phyloP scores from a whole-genome alignment of 2,888 invertebrate species.

The Latrodectus hesperus region DNA sequence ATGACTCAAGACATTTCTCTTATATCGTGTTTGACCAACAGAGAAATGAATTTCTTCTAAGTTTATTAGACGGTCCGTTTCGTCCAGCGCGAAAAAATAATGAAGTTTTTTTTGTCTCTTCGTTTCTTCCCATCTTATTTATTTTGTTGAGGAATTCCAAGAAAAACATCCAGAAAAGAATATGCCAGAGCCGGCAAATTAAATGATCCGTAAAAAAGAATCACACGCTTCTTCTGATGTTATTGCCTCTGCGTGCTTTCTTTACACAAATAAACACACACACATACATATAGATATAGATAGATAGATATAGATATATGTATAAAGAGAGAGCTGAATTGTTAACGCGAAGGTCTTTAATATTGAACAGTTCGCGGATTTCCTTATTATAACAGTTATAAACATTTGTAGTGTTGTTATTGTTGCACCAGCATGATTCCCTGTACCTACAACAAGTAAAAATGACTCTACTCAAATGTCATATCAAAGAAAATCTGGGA shows the following conservation, averaged over 20 bases:
- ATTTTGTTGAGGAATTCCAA: background rate
- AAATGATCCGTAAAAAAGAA: conserved; percentile 54
- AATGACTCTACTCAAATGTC: too few relatives aligned
- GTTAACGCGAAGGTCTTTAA: too few relatives aligned
- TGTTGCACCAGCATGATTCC: too few relatives aligned
- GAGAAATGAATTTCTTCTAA: background rate
- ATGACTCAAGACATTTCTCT: conserved; percentile 67
- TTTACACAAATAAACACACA: too few relatives aligned
- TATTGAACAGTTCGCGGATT: too few relatives aligned
- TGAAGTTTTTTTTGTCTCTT: background rate
- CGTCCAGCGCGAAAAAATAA: background rate
- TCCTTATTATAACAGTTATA: too few relatives aligned
- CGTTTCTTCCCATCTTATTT: conserved; percentile 18
- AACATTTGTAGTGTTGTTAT: too few relatives aligned
- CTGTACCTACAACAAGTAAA: too few relatives aligned
- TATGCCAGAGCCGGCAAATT: conserved; percentile 1
- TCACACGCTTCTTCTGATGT: conserved; percentile 9
- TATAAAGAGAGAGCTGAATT: too few relatives aligned
- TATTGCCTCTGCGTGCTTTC: background rate
- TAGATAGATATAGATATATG: too few relatives aligned
- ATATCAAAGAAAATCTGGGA: too few relatives aligned
- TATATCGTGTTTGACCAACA: conserved; percentile 16
- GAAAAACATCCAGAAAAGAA: conserved; percentile 9
- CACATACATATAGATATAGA: too few relatives aligned
- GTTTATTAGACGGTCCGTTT: background rate